These are phyloP conservation scores for Bombus pascuorum DNA, from an alignment of 1,140 invertebrate species.

Conservation along the genomic window DNA sequence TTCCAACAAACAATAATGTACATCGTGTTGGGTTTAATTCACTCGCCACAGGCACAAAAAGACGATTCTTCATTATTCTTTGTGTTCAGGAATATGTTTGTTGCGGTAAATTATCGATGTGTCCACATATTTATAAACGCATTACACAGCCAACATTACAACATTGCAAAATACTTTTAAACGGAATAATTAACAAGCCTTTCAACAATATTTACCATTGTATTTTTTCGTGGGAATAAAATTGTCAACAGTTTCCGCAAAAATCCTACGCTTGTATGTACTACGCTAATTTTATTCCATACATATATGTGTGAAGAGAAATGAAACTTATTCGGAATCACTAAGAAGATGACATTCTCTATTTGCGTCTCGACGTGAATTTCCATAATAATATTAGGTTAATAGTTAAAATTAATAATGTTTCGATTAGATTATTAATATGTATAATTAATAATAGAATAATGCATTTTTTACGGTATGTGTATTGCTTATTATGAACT, in stretches of 20 bases:
- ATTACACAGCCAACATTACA: background rate
- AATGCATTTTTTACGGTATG: background rate
- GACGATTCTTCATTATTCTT: background rate
- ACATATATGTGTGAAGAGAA: background rate
- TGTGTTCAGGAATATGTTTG: background rate
- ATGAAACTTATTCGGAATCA: background rate
- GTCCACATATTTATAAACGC: background rate
- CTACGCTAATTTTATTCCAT: background rate
- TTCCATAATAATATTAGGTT: background rate
- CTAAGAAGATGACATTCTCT: background rate
- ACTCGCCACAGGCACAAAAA: background rate
- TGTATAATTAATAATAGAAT: background rate
- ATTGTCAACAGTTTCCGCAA: background rate
- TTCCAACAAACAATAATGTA: background rate
- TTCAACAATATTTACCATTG: no score
- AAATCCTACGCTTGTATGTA: background rate
- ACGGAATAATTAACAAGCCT: no score
- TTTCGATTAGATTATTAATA: background rate
- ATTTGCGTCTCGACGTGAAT: background rate
- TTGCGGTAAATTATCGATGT: background rate
- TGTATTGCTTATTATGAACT: background rate
- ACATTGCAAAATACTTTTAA: background rate
- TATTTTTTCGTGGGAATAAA: background rate
- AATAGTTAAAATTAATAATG: background rate
- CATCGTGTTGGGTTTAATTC: background rate